Conservation (phyloP, 2,113 vertebrate genomes). For the Pituophis catenifer region DNA sequence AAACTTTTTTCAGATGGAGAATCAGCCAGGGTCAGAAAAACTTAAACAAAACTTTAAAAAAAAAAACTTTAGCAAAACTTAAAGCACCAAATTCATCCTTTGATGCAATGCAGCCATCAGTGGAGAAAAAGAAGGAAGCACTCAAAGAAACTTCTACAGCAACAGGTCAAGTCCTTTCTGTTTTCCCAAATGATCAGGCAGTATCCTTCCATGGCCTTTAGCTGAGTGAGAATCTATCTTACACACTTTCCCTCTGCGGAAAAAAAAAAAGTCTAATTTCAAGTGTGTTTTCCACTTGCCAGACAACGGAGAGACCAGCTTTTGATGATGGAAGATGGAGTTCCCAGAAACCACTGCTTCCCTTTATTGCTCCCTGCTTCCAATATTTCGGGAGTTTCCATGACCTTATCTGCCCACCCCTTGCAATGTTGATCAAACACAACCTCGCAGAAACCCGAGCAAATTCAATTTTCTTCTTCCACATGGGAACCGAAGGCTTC, state of each 20-base stretch:
- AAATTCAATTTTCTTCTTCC: conserved; percentile 70
- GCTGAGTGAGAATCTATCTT: not conserved
- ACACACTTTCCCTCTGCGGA: not conserved
- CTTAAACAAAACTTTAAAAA: not conserved
- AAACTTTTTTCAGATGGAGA: not conserved
- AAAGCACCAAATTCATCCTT: not conserved
- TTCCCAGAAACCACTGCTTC: conserved; percentile 48
- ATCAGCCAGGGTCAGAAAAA: not conserved
- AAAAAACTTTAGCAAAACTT: no score
- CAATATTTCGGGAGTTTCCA: conserved; percentile 53
- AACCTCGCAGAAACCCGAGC: conserved; percentile 57
- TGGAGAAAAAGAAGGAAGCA: not conserved
- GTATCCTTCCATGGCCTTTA: not conserved
- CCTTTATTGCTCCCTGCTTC: conserved; percentile 53
- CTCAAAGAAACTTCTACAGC: not conserved
- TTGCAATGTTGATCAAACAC: conserved; percentile 52
- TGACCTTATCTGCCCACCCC: conserved; percentile 69
- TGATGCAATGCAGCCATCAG: not conserved
- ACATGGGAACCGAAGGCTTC: conserved; percentile 56
- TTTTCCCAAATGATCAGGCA: not conserved
- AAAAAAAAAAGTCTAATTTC: not conserved
- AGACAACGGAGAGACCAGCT: not conserved
- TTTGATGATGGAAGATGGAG: conserved; percentile 45
- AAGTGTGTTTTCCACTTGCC: not conserved
- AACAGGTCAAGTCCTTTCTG: not conserved